Base-by-base conservation (phyloP, 2,888 invertebrate genomes). In the Machimus atricapillus region DNA sequence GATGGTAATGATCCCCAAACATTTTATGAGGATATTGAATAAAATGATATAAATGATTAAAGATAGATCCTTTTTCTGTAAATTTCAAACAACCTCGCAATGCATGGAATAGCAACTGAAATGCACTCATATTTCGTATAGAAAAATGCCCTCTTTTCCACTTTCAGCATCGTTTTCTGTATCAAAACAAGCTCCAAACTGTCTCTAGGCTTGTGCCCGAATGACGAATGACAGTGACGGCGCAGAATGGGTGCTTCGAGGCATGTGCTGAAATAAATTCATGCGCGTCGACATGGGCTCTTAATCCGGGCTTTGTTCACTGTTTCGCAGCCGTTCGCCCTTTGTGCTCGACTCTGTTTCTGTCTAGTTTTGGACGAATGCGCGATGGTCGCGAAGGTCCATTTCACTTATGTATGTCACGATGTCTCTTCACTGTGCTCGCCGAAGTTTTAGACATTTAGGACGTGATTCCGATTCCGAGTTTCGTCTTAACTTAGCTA, bases 251-350 rank as follows among this genome's bases (percentile, higher is more conserved):
- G 40, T 34, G 76, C 14, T 37, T 9, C 19, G 43, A 23, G 43
- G 78, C 3, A n/a, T n/a, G n/a, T 16, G 78, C 19, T 78, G 43
- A 78, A 43, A 78, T 40, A 78, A 43, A 78, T 78, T 78, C 78
- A 78, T 40, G 78, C 40, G 43, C 43, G 78, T 23, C 78, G 43
- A 43, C 78, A 40, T 78, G 19, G 78, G 43, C 37, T 40, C 78
- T 78, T 78, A 78, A 78, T 78, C 78, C 78, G 23, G 78, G 43
- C 43, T 78, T 78, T 78, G 78, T 78, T 78, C 78, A 78, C 78
- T 78, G 78, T 78, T 78, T 78, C 40, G 78, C 78, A 78, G 78
- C 78, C 78, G 78, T 78, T 78, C 78, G 37, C 78, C 78, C 78
- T 78, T 78, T 78, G 78, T 78, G 5, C 37, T 46, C 19, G 12